Evolutionary conservation across 2,888 invertebrate species (phyloP).

Genomic region (Argyra leucocephala): DNA sequence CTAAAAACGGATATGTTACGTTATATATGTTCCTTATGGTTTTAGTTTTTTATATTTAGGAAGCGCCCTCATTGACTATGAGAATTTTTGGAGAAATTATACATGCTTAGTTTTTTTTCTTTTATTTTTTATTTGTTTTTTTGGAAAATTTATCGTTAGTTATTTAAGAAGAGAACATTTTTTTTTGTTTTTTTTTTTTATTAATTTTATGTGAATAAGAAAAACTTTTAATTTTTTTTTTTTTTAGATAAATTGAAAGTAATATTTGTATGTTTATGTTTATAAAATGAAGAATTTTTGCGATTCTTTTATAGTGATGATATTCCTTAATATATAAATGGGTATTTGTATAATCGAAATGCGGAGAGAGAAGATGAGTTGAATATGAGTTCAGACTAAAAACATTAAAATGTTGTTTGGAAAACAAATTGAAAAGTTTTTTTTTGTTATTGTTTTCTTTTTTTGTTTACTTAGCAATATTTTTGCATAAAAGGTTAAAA

Average conservation of each 20-base stretch:
- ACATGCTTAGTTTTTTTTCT: too few species aligned
- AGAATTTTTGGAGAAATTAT: too few species aligned
- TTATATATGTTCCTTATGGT: background rate
- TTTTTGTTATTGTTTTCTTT: background rate
- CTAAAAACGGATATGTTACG: background rate
- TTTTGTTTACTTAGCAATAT: background rate
- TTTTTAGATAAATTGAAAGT: background rate
- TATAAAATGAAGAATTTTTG: background rate
- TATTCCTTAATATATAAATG: background rate
- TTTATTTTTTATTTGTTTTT: too few species aligned
- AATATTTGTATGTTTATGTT: background rate
- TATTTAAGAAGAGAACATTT: background rate
- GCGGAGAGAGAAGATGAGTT: background rate
- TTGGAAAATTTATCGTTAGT: background rate
- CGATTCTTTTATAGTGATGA: background rate
- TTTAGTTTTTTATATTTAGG: background rate
- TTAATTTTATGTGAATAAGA: background rate
- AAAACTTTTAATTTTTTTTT: background rate
- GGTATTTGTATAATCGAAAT: background rate
- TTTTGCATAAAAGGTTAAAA: background rate
- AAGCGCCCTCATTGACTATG: background rate
- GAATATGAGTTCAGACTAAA: background rate
- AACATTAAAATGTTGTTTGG: slow-evolving; percentile 1
- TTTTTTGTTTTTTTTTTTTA: background rate
- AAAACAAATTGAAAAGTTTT: slow-evolving; percentile 6